Base-by-base conservation (phyloP, 2,113 vertebrate species). In the Oreochromis tanganicae region DNA sequence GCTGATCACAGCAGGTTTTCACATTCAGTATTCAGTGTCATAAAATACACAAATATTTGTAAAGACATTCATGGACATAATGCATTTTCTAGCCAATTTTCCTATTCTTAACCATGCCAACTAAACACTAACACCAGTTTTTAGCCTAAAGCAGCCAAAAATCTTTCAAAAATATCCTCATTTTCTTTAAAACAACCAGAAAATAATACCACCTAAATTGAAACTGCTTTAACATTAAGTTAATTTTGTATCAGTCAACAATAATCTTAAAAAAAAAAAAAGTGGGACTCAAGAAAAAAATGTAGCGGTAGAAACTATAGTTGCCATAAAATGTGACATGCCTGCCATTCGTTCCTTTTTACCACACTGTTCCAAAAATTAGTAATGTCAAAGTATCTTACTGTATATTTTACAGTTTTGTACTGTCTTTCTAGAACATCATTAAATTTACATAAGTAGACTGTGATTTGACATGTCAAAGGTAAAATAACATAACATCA, bases 331-430 rank as follows among this genome's bases (percentile, higher is more conserved):
- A 71, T 61, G 11, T 75, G 56, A 86, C 38, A 81, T 2, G 78
- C 83, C 78, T 89, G 89, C 63, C 87, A 86, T 92, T 92, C 83
- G 85, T 59, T 90, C 5, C 21, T 71, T 88, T 57, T 78, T 52
- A 63, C 5, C 24, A 27, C 24, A 24, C 24, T 24, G 24, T 24
- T 24, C 24, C 24, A 24, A 24, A 24, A 24, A 24, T 3, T 24
- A 24, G 24, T 24, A 24, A 24, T 24, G 24, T 24, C 24, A 24
- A 24, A 24, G 24, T 24, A 24, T 24, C 24, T 3, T 24, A 24
- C 24, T 24, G 24, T 24, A 24, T 24, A 24, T 24, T 24, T 24
- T 24, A 24, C 24, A 24, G 24, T 24, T 24, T 24, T 24, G 24
- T 24, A 24, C 24, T 24, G 24, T 24, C 24, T 24, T 24, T 24